Base-by-base conservation (phyloP, 2,113 vertebrate species). In the Lepus europaeus region DNA sequence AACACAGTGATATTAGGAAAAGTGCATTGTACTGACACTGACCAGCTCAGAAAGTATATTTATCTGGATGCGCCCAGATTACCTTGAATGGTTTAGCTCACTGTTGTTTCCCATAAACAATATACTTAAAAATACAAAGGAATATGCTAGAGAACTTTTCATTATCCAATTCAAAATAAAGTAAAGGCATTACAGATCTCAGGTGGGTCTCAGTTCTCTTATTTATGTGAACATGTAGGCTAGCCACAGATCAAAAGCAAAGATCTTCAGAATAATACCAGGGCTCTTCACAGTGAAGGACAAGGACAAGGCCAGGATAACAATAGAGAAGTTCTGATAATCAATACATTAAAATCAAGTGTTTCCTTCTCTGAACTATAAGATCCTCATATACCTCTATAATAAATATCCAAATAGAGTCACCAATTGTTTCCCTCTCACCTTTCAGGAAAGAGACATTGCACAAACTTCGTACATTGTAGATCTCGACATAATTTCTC, bases 231-330 rank as follows among this genome's bases (percentile, higher is more conserved):
- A 70, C 17, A 27, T 19, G 31, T 11, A 70, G 19, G 29, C 9
- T 8, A 82, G 27, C 45, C 49, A 61, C 36, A 78, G 66, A 68
- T 33, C 10, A 77, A 77, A 90, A 66, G 12, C 33, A 86, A 7
- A 87, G 45, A 68, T 23, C 16, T 5, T 19, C 2, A 9, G 31
- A 2, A 25, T 2, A 31, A 3, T 27, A 36, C 6, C 31, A 31
- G 0, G 14, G 53, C 1, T 33, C 39, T 36, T 31, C 33, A 9
- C 0, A 2, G n/a, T 61, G 20, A 45, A 49, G 63, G 33, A 56
- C 20, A 39, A 56, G 14, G 36, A 1, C 45, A 82, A 86, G 31
- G 72, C 16, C 36, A 69, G 13, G 39, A 4, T 16, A 76, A 27
- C 22, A 56, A 69, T 19, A 29, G 20, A 86, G 9, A 76, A 27